phyloP scores from a whole-genome alignment of 2,797 vertebrate genomes.

The Mormyrus hasselquistii region DNA sequence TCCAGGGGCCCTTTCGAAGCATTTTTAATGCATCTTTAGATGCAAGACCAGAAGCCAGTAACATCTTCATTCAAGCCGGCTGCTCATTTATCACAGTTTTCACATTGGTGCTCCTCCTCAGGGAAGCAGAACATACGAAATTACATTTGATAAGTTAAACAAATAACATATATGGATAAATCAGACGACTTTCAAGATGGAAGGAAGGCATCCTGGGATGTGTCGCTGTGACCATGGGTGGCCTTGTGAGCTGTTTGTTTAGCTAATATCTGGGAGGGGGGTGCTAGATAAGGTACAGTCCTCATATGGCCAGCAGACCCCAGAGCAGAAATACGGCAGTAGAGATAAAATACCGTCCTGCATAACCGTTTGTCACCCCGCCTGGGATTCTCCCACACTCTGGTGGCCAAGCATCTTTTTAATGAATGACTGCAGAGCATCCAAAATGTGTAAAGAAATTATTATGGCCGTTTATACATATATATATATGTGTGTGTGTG shows the following conservation, averaged over 20 bases:
- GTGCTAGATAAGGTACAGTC: background rate
- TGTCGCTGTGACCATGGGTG: background rate
- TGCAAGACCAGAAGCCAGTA: background rate
- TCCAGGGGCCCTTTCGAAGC: background rate
- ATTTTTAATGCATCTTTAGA: background rate
- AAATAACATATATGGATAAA: background rate
- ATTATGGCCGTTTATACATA: background rate
- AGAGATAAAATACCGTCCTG: background rate
- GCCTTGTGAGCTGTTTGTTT: background rate
- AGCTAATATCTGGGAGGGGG: background rate
- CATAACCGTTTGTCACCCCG: background rate
- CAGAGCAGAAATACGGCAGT: background rate
- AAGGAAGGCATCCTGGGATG: background rate
- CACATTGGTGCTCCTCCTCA: background rate
- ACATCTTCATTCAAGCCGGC: background rate
- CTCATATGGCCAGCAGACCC: background rate
- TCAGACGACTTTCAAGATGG: background rate
- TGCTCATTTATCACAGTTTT: background rate
- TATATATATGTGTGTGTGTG: no score
- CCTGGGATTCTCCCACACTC: background rate
- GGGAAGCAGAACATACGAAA: background rate
- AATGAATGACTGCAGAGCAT: background rate
- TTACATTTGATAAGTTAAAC: background rate
- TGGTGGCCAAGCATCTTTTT: background rate
- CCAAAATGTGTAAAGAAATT: background rate